Percentiles rank a stretch among this genome's conserved stretches.
Evolutionary conservation across 2,888 invertebrate species (phyloP).

Genomic region (Pecten maximus): DNA sequence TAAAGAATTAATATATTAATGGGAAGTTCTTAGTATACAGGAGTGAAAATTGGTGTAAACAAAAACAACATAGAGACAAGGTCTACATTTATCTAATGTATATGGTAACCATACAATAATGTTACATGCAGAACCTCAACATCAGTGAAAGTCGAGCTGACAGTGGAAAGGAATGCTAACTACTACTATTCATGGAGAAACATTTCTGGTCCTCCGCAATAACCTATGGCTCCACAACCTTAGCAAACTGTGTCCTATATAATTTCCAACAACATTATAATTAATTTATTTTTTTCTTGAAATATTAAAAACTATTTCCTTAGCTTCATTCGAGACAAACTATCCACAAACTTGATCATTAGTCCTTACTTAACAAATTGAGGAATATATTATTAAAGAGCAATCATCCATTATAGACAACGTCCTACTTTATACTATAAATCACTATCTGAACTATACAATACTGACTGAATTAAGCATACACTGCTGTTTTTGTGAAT

Average conservation of each 20-base stretch:
- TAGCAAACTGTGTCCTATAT: neutral
- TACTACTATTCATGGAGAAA: neutral
- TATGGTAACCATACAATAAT: neutral
- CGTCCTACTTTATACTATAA: neutral
- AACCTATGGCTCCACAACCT: neutral
- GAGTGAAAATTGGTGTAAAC: neutral
- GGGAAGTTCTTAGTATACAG: neutral
- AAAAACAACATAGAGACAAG: neutral
- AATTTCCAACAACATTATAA: neutral
- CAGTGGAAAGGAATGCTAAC: neutral
- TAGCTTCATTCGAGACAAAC: too few relatives aligned
- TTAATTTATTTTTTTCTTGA: neutral
- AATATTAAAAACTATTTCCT: too few relatives aligned
- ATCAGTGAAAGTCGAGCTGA: neutral
- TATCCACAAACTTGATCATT: too few relatives aligned
- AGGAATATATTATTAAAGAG: too few relatives aligned
- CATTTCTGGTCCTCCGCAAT: neutral
- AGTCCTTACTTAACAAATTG: too few relatives aligned
- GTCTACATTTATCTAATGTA: constrained; percentile 3
- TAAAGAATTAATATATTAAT: constrained; percentile 26
- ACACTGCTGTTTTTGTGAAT: neutral
- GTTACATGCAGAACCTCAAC: neutral
- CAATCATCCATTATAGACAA: neutral
- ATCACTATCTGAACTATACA: neutral
- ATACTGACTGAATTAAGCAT: neutral